Conservation (phyloP, 1,140 invertebrate species). For the Dendroctonus valens region DNA sequence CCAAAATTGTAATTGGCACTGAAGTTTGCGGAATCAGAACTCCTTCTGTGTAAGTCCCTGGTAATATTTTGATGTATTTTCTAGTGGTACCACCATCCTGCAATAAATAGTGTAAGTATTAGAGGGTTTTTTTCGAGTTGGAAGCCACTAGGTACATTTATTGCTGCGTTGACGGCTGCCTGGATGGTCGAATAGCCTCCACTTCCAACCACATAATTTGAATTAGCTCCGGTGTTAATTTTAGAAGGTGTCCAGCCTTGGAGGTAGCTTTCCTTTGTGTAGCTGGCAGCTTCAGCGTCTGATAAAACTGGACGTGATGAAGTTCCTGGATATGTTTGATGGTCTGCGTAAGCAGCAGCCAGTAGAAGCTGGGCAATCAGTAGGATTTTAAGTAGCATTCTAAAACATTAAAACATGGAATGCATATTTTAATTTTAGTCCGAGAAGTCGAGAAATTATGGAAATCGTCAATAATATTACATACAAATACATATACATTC, state of each 20-base stretch:
- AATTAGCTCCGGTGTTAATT: background rate
- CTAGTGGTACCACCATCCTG: slow-evolving; percentile 11
- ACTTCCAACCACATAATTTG: slow-evolving; percentile 7
- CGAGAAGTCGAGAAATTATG: too few species aligned
- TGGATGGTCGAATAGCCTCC: slow-evolving; percentile 8
- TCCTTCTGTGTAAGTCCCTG: slow-evolving; percentile 6
- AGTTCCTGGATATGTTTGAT: slow-evolving; percentile 14
- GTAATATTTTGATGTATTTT: slow-evolving; percentile 7
- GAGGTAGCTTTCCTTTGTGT: slow-evolving; percentile 7
- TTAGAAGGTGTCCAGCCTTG: slow-evolving; percentile 4
- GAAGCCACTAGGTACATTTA: background rate
- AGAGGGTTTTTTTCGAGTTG: too few species aligned
- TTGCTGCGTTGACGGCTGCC: slow-evolving; percentile 12
- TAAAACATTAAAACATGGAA: too few species aligned
- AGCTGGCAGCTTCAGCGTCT: slow-evolving; percentile 4
- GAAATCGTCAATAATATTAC: too few species aligned
- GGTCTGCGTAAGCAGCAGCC: background rate
- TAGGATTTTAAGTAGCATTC: too few species aligned
- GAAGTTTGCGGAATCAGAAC: slow-evolving; percentile 11
- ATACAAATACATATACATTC: too few species aligned
- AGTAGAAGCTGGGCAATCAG: too few species aligned
- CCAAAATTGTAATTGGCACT: slow-evolving; percentile 16
- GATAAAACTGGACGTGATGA: slow-evolving; percentile 2
- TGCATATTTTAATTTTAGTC: too few species aligned
- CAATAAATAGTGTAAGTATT: background rate